phyloP scores from a whole-genome alignment of 2,113 vertebrate species.

The Sapajus apella region DNA sequence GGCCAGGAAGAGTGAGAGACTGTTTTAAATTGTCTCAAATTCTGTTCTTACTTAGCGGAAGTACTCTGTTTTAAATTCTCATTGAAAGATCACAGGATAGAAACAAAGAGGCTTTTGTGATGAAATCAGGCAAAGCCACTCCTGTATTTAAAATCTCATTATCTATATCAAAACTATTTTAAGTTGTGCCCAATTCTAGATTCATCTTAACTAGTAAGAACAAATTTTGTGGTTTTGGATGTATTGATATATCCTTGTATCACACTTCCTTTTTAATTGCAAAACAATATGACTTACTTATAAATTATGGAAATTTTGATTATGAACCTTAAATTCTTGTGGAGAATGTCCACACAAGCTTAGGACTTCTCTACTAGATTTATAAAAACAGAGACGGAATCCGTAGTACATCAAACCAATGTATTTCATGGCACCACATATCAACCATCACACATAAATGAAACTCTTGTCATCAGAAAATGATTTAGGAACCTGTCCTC shows the following conservation, averaged over 20 bases:
- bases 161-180: background rate
- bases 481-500: background rate
- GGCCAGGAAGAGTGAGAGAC: background rate
- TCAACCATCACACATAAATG: background rate
- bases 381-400: background rate
- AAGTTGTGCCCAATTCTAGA: background rate
- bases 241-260: background rate
- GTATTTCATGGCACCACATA: background rate
- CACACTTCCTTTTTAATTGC: slow-evolving; percentile 9
- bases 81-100: background rate
- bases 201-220: background rate
- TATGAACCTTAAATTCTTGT: background rate
- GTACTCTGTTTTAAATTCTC: slow-evolving; percentile 9
- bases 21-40: background rate
- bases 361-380: background rate
- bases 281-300: background rate
- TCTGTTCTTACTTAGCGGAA: slow-evolving; percentile 25
- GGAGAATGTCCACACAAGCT: background rate
- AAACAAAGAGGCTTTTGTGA: slow-evolving; percentile 19
- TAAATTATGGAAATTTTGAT: background rate
- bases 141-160: background rate
- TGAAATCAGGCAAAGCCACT: background rate
- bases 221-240: background rate
- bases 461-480: background rate
- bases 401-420: background rate